These are phyloP conservation scores for Alexandromys fortis DNA, from an alignment of 2,113 vertebrate species.

Conservation along the genomic window DNA sequence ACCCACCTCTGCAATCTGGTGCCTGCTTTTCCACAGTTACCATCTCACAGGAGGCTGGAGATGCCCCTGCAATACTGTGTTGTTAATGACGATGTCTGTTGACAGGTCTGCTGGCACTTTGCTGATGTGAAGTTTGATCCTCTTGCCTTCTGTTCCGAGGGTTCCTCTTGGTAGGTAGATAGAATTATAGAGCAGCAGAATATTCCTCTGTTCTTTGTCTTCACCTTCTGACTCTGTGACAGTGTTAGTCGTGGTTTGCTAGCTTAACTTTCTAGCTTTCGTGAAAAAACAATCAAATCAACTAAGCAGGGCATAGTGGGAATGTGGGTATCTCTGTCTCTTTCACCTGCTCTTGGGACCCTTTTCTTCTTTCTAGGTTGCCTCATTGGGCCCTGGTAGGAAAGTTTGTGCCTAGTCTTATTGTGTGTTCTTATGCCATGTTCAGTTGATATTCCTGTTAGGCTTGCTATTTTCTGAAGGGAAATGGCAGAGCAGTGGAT, in stretches of 20 bases:
- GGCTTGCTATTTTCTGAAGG: not conserved
- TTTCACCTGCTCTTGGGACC: too few species aligned
- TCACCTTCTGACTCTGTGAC: not conserved
- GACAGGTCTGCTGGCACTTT: not conserved
- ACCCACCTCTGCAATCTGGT: not conserved
- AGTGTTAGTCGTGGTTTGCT: not conserved
- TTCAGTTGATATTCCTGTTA: not conserved
- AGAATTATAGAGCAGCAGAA: not conserved
- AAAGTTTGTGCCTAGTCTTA: not conserved
- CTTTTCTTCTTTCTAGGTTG: not conserved
- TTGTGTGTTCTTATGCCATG: not conserved
- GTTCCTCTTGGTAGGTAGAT: not conserved
- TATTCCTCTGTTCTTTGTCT: not conserved
- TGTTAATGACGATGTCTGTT: too few species aligned
- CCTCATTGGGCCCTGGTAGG: not conserved
- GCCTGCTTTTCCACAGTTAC: not conserved
- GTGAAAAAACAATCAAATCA: not conserved
- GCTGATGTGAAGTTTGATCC: not conserved
- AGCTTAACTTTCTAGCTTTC: not conserved
- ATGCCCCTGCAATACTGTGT: not conserved
- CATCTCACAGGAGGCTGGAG: not conserved
- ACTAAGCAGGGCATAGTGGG: not conserved
- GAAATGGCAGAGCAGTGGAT: not conserved
- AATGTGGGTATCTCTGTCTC: not conserved
- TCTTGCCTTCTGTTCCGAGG: constrained; percentile 18